Conservation (phyloP, 2,888 invertebrate species). For the Drosophila sordidapex region DNA sequence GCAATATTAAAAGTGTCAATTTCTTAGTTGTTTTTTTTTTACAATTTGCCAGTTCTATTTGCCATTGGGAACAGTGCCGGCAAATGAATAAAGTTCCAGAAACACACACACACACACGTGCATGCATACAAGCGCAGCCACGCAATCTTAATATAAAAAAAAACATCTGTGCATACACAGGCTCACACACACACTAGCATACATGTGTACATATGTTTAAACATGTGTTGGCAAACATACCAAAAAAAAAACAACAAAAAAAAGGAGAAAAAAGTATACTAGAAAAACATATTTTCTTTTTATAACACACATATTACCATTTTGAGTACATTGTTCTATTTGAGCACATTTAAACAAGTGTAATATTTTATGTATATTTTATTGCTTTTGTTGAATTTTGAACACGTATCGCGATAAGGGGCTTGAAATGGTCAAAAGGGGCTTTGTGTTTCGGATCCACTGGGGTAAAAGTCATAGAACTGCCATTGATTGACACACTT, state of each 20-base stretch:
- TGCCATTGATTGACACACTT: slow-evolving; percentile 42
- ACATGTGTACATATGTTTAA: not conserved
- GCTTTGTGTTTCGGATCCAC: slow-evolving; percentile 23
- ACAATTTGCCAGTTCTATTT: not conserved
- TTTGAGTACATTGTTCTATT: slow-evolving; percentile 6
- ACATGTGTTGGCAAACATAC: slow-evolving; percentile 15
- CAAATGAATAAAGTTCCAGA: slow-evolving; percentile 5
- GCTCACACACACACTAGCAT: not conserved
- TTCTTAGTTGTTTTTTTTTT: not conserved
- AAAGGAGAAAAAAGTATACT: not conserved
- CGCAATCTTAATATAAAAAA: slow-evolving; percentile 34
- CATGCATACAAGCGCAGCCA: slow-evolving; percentile 24
- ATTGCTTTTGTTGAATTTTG: slow-evolving; percentile 6
- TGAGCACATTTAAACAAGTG: slow-evolving; percentile 3
- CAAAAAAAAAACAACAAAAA: not conserved
- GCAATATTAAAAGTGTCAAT: slow-evolving; percentile 9
- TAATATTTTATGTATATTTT: not conserved
- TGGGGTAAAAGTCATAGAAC: slow-evolving; percentile 14
- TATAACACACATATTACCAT: not conserved
- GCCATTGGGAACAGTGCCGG: slow-evolving; percentile 9
- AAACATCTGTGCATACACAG: slow-evolving; percentile 37
- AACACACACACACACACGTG: not conserved
- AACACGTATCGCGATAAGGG: slow-evolving; percentile 59
- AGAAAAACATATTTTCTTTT: not conserved
- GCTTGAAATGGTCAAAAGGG: slow-evolving; percentile 35